Evolutionary conservation across 1,140 invertebrate species (phyloP), one percentile per base, ranked within the genome.

Genomic region (Drosophila pseudoobscura): DNA sequence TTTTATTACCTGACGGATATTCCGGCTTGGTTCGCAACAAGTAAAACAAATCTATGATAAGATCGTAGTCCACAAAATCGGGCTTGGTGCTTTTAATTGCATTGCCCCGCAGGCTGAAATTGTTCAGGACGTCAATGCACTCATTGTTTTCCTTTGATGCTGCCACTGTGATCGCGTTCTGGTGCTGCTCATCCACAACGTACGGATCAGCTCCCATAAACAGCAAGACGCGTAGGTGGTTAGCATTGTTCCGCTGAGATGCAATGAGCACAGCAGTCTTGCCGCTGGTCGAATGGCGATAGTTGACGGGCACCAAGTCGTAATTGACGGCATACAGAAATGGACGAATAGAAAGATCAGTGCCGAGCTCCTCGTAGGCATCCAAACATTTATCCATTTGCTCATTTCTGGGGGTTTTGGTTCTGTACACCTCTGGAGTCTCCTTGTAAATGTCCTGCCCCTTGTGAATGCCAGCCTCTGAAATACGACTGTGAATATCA

Each of bases 231-330:
- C 95, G 94, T 0, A 95, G 93, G 24, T 93, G 92, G 31, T 93
- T 92, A 7, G 93, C 61, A 57, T 93, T 93, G 13, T 95, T 95
- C 57, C 94, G 90, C 6, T 94, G 94, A 20, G 95, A 93, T 6
- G 95, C 95, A 6, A 95, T 94, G 93, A 96, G 96, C n/a, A 96
- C 91, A 0, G 95, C 92, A 13, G 95, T 95, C 1, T 94, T 93
- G 29, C 93, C 93, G 2, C 94, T 96, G 24, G 93, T 92, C 4
- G 94, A 94, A 87, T 96, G 96, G 65, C 94, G 93, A 79, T 94
- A 94, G 85, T 95, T 93, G 1, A 94, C 93, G 1, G 94, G 93
- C 17, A 95, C 92, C 90, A 94, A 93, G 80, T 96, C 95, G 8
- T 93, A 93, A 29, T 94, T 87, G 20, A 96, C 94, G 3, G 95